Evolutionary conservation across 1,140 invertebrate species (phyloP), one percentile per base, ranked within the genome.

Genomic region (Stenopsyche tienmushanensis): DNA sequence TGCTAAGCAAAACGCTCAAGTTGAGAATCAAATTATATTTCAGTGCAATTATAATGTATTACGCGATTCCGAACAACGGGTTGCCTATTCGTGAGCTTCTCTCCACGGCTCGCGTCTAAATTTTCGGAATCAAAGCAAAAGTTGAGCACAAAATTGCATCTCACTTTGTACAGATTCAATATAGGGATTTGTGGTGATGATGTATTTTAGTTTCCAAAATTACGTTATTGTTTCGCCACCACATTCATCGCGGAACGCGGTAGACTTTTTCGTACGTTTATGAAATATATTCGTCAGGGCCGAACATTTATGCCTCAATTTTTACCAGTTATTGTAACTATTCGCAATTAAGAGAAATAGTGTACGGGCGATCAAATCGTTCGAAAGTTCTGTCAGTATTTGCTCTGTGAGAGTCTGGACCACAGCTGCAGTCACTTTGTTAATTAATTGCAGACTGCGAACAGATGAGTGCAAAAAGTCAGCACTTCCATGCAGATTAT

Each of bases 311-410:
- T n/a, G n/a, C n/a, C n/a, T n/a, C n/a, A n/a, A n/a, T n/a, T n/a
- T n/a, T n/a, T n/a, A n/a, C n/a, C n/a, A n/a, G n/a, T n/a, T n/a
- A n/a, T n/a, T n/a, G n/a, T n/a, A n/a, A n/a, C n/a, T n/a, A n/a
- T n/a, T n/a, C n/a, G n/a, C n/a, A n/a, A n/a, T n/a, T n/a, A n/a
- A n/a, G n/a, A 34, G 39, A 57, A 57, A 57, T 57, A 9, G 54
- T 42, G 54, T 44, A 41, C 59, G 62, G 62, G 62, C 62, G 62
- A 66, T 66, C 65, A 66, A 59, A 66, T 66, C 58, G 54, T 42
- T 34, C 65, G 65, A 57, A 66, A 47, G 59, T 52, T 29, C 3
- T 1, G 15, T 25, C 25, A 21, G 15, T 57, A 42, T 57, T 57
- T 57, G 21, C 39, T 20, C 2, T 24, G 34, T 15, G 23, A 2